These are phyloP conservation scores for Syrista parreyssii DNA, from an alignment of 2,888 invertebrate genomes.

Conservation along the genomic window DNA sequence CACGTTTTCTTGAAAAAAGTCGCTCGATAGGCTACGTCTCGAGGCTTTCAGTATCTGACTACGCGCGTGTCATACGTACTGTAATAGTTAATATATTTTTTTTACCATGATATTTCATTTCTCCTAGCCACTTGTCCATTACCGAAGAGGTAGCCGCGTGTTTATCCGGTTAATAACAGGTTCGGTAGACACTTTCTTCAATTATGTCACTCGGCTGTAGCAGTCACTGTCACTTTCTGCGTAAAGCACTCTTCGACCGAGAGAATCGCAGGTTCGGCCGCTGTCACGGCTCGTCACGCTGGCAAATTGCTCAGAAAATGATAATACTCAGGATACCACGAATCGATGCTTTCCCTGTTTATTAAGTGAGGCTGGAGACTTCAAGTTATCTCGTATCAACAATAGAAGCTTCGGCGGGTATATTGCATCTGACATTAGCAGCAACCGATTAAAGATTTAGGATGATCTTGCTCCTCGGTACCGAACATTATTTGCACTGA, in stretches of 20 bases:
- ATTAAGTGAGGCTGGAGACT: background rate
- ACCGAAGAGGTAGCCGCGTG: constrained; percentile 6
- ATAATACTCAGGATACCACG: constrained; percentile 15
- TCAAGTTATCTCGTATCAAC: background rate
- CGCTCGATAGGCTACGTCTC: background rate
- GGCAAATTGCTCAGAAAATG: constrained; percentile 38
- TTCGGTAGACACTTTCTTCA: constrained; percentile 46
- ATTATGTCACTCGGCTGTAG: constrained; percentile 41
- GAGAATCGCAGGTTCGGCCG: constrained; percentile 33
- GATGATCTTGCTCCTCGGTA: background rate
- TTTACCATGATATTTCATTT: background rate
- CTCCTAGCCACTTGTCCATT: background rate
- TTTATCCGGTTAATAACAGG: constrained; percentile 42
- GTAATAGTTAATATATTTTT: background rate
- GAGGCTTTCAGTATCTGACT: background rate
- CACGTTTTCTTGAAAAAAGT: background rate
- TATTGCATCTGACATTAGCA: background rate
- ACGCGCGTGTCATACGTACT: background rate
- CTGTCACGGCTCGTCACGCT: constrained; percentile 36
- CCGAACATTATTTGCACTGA: constrained; percentile 38
- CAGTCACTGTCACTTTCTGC: constrained; percentile 39
- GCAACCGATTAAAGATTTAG: background rate
- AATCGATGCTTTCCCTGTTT: background rate
- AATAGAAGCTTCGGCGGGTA: background rate
- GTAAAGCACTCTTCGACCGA: constrained; percentile 13